phyloP scores from a whole-genome alignment of 1,140 invertebrate species.

The Eurosta solidaginis region DNA sequence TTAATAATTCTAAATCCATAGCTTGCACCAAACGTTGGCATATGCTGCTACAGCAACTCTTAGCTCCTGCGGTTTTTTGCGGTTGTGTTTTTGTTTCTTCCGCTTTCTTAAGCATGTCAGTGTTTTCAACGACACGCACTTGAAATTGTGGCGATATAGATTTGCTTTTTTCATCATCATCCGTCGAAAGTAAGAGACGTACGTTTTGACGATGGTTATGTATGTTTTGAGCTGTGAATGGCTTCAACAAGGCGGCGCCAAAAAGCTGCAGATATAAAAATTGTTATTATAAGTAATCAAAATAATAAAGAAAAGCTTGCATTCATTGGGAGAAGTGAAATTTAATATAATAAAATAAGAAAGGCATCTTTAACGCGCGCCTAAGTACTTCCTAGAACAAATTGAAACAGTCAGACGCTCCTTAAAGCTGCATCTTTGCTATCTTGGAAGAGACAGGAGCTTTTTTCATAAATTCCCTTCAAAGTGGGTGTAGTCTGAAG shows the following conservation, averaged over 20 bases:
- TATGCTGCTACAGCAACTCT: slow-evolving; percentile 39
- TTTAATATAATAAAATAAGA: no score
- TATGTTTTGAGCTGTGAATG: slow-evolving; percentile 35
- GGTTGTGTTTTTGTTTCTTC: background rate
- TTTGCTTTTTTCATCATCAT: slow-evolving; percentile 37
- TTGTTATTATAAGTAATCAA: no score
- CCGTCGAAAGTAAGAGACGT: slow-evolving; percentile 39
- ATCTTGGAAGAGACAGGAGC: no score
- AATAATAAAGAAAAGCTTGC: no score
- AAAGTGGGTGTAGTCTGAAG: no score
- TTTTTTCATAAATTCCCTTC: no score
- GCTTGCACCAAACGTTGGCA: slow-evolving; percentile 46
- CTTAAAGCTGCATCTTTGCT: no score
- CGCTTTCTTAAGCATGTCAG: background rate
- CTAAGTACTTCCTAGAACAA: no score
- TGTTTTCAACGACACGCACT: slow-evolving; percentile 31
- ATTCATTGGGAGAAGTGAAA: no score
- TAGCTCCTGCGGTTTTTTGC: background rate
- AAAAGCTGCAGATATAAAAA: slow-evolving; percentile 56
- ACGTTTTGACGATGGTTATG: slow-evolving; percentile 53
- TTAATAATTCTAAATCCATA: slow-evolving; percentile 67
- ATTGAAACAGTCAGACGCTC: no score
- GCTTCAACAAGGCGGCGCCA: slow-evolving; percentile 51
- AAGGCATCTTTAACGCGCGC: no score
- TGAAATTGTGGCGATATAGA: slow-evolving; percentile 31